phyloP scores from a whole-genome alignment of 2,113 vertebrate species.

The Saccopteryx leptura region DNA sequence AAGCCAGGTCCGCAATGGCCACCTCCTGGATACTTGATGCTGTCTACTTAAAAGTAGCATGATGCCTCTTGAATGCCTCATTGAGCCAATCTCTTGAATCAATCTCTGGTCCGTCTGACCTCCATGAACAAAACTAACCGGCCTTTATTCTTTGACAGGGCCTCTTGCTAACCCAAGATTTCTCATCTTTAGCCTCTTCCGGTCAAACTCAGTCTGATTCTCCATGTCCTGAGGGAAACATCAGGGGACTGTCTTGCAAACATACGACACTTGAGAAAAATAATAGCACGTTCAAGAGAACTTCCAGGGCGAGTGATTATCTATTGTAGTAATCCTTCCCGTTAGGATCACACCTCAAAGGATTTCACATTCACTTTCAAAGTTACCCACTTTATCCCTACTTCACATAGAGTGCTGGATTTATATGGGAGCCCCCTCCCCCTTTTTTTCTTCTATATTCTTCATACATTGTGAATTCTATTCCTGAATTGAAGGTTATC shows the following conservation, averaged over 20 bases:
- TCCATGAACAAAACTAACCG: slow-evolving; percentile 8
- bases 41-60: not conserved
- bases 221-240: not conserved
- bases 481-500: slow-evolving; percentile 69
- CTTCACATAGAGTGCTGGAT: slow-evolving; percentile 52
- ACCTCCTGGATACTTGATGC: not conserved
- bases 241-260: not conserved
- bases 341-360: slow-evolving; percentile 8
- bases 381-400: slow-evolving; percentile 14
- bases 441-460: slow-evolving; percentile 38
- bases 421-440: slow-evolving; percentile 35
- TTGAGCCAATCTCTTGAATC: not conserved
- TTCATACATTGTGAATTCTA: slow-evolving; percentile 63
- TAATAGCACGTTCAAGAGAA: slow-evolving; percentile 19
- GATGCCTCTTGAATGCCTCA: not conserved
- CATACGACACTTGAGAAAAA: slow-evolving; percentile 27
- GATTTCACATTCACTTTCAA: slow-evolving; percentile 54
- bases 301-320: not conserved
- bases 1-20: not conserved
- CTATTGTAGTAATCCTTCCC: slow-evolving; percentile 7
- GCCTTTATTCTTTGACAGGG: not conserved
- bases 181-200: slow-evolving; percentile 29
- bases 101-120: not conserved
- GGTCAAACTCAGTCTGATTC: not conserved
- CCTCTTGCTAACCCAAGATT: not conserved